Percentiles rank a stretch among this genome's conserved stretches.
phyloP scores from a whole-genome alignment of 2,113 vertebrate species.

The Ciconia maguari region DNA sequence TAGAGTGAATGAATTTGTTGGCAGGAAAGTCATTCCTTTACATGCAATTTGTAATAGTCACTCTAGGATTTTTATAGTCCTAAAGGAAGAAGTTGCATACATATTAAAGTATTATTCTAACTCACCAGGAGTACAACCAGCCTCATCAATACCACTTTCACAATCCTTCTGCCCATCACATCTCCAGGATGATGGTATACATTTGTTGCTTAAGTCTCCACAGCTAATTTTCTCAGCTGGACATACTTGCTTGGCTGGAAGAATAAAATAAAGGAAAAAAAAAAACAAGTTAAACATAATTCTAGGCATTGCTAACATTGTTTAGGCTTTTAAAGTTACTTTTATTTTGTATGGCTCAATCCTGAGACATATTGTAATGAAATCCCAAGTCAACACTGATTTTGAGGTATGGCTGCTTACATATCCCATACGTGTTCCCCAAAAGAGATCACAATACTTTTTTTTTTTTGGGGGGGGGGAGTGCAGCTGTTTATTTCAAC shows the following conservation, averaged over 20 bases:
- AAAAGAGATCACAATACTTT: neutral
- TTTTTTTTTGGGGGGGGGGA: too few relatives aligned
- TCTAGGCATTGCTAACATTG: neutral
- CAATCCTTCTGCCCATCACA: slow-evolving; percentile 95
- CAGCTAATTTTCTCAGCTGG: slow-evolving; percentile 94
- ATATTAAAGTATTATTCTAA: neutral
- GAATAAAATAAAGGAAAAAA: slow-evolving; percentile 1
- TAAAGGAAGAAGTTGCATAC: neutral
- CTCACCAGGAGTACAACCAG: slow-evolving; percentile 89
- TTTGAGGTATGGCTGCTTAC: neutral
- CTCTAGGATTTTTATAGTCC: neutral
- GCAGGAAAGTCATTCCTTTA: neutral
- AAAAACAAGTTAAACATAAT: neutral
- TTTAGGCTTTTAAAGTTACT: neutral
- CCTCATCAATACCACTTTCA: slow-evolving; percentile 90
- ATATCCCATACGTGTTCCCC: rapidly evolving
- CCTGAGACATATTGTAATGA: neutral
- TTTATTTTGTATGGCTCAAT: neutral
- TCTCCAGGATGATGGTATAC: slow-evolving; percentile 91
- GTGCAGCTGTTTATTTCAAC: neutral
- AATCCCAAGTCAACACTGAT: neutral
- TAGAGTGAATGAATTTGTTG: neutral
- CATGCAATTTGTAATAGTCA: neutral
- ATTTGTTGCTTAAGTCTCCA: slow-evolving; percentile 87
- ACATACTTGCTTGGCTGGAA: slow-evolving; percentile 88